Conservation (phyloP, 2,797 vertebrate species). For the Diplodus puntazzo region DNA sequence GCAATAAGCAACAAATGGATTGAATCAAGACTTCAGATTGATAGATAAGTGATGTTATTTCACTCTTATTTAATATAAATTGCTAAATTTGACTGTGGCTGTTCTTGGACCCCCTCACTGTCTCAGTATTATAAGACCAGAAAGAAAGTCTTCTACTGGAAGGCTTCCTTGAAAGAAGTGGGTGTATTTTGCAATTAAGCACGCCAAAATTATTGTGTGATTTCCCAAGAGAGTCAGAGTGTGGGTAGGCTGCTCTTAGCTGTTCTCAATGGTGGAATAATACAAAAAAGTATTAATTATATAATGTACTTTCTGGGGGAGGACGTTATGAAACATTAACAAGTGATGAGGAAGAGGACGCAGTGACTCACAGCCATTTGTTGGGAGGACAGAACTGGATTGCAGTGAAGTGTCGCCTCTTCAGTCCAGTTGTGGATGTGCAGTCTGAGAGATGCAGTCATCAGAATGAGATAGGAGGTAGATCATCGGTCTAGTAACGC, state of each 20-base stretch:
- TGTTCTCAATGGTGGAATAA: slow-evolving; percentile 16
- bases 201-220: slow-evolving; percentile 18
- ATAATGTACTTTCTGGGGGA: slow-evolving; percentile 10
- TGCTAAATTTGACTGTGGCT: not conserved
- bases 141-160: slow-evolving; percentile 9
- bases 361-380: slow-evolving; percentile 1
- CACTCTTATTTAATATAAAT: not conserved
- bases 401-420: not conserved
- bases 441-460: not conserved
- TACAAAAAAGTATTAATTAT: not conserved
- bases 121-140: slow-evolving; percentile 28
- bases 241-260: slow-evolving; percentile 31
- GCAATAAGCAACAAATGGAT: not conserved
- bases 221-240: slow-evolving; percentile 5
- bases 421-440: not conserved
- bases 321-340: slow-evolving; percentile 28
- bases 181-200: slow-evolving; percentile 38
- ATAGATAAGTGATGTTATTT: not conserved
- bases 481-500: slow-evolving; percentile 8
- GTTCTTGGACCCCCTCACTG: not conserved
- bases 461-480: not conserved
- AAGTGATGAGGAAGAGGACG: not conserved
- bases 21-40: not conserved
- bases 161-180: slow-evolving; percentile 33
- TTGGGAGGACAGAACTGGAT: slow-evolving; percentile 1